phyloP scores from a whole-genome alignment of 2,888 invertebrate species.

The Alloscopus bannaensis region DNA sequence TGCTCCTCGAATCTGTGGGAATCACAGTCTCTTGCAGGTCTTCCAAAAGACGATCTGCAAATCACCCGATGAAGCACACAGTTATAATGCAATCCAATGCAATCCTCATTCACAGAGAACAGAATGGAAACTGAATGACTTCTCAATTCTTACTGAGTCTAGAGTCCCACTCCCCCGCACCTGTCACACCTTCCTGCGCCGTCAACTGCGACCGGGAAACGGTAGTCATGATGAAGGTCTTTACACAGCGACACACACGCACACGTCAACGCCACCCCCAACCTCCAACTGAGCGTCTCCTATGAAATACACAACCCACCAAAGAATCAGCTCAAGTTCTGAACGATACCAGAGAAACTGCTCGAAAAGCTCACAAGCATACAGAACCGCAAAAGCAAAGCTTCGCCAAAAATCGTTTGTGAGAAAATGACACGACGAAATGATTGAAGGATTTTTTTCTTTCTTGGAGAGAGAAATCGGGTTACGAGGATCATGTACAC shows the following conservation, averaged over 20 bases:
- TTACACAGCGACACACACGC: not conserved
- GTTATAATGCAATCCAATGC: no score
- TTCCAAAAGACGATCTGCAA: slow-evolving; percentile 71
- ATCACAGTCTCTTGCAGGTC: slow-evolving; percentile 72
- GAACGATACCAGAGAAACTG: not conserved
- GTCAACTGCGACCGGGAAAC: slow-evolving; percentile 69
- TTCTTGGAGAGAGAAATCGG: slow-evolving; percentile 44
- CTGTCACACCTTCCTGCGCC: slow-evolving; percentile 70
- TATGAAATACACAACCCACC: no score
- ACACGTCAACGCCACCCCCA: not conserved
- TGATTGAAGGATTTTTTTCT: slow-evolving; percentile 47
- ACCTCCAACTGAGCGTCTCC: no score
- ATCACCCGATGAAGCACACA: not conserved
- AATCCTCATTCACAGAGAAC: not conserved
- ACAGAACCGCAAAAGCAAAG: not conserved
- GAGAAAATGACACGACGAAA: slow-evolving; percentile 32
- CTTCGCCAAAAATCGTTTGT: not conserved
- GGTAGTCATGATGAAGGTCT: slow-evolving; percentile 71
- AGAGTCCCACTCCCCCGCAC: slow-evolving; percentile 72
- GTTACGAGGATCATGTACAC: slow-evolving; percentile 49
- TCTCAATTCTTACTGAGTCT: slow-evolving; percentile 68
- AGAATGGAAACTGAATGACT: no score
- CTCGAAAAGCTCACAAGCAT: no score
- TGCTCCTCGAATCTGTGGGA: slow-evolving; percentile 63
- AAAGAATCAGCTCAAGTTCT: slow-evolving; percentile 15